These are phyloP conservation scores for Acrossocheilus wenchowensis DNA, from an alignment of 2,797 vertebrate genomes.

Conservation along the genomic window DNA sequence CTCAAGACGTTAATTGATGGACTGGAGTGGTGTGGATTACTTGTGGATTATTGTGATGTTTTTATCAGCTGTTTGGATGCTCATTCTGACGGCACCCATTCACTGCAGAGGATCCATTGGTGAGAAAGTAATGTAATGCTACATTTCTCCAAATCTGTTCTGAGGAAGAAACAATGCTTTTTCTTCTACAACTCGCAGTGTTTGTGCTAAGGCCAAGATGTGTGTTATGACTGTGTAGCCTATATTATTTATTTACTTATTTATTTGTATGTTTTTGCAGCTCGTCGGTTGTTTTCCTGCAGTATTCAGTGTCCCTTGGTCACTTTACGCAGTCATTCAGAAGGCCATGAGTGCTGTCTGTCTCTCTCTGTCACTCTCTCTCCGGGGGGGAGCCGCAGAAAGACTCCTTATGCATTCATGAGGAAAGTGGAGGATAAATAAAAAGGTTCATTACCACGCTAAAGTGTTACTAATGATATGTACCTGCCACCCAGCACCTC, in stretches of 20 bases:
- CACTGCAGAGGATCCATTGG: background rate
- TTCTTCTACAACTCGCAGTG: too few species aligned
- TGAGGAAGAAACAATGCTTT: background rate
- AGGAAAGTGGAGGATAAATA: slow-evolving; percentile 94
- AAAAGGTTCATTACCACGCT: slow-evolving; percentile 97
- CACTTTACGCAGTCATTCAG: background rate
- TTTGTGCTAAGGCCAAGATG: background rate
- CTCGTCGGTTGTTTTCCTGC: background rate
- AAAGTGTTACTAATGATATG: slow-evolving; percentile 99
- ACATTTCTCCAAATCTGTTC: background rate
- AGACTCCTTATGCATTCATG: slow-evolving; percentile 97
- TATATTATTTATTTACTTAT: background rate
- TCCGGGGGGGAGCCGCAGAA: slow-evolving; percentile 81
- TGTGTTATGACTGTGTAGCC: background rate
- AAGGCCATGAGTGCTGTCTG: background rate
- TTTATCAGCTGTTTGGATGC: background rate
- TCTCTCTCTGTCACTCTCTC: slow-evolving; percentile 32
- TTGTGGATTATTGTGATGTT: background rate
- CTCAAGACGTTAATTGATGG: background rate
- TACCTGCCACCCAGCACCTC: slow-evolving; percentile 98
- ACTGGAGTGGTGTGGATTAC: background rate
- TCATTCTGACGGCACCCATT: background rate
- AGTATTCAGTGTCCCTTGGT: background rate
- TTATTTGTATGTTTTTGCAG: background rate
- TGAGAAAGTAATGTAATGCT: background rate